A percentile compares a stretch with the other conserved stretches of the same genome.
phyloP scores from a whole-genome alignment of 2,888 invertebrate genomes.

The Agonum fuliginosum region DNA sequence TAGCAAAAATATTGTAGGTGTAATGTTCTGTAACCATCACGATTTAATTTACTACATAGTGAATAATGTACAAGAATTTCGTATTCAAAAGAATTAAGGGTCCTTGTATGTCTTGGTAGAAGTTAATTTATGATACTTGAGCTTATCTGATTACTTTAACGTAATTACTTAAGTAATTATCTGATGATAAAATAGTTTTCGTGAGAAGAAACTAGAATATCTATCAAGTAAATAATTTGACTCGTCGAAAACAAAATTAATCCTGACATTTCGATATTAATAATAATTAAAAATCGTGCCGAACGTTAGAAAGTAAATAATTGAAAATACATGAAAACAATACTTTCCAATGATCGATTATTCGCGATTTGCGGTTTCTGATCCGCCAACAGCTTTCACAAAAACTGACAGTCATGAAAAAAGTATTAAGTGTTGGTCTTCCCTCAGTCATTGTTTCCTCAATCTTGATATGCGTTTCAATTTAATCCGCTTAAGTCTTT shows the following conservation, averaged over 20 bases:
- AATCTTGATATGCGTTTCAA: conserved; percentile 55
- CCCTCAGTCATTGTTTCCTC: conserved; percentile 48
- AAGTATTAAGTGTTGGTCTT: conserved; percentile 47
- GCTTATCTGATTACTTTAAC: conserved; percentile 51
- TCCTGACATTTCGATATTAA: conserved; percentile 16
- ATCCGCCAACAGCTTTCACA: conserved; percentile 16
- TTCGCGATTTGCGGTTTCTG: background rate
- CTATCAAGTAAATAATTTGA: background rate
- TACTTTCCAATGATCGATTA: background rate
- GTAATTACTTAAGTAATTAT: conserved; percentile 55
- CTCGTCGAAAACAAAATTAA: background rate
- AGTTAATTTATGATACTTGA: conserved; percentile 41
- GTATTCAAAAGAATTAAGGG: background rate
- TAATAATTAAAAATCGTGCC: background rate
- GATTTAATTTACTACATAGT: conserved; percentile 5
- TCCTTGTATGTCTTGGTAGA: conserved; percentile 24
- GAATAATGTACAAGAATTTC: background rate
- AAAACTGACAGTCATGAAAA: conserved; percentile 51
- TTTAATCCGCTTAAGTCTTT: conserved; percentile 58
- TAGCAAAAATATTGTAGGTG: conserved; percentile 24
- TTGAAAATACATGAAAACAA: background rate
- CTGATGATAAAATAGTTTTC: conserved; percentile 54
- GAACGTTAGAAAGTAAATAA: conserved; percentile 9
- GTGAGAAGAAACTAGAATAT: conserved; percentile 41
- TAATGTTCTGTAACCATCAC: conserved; percentile 32